Conservation (phyloP, 2,888 invertebrate species). For the Parasteatoda lunata region DNA sequence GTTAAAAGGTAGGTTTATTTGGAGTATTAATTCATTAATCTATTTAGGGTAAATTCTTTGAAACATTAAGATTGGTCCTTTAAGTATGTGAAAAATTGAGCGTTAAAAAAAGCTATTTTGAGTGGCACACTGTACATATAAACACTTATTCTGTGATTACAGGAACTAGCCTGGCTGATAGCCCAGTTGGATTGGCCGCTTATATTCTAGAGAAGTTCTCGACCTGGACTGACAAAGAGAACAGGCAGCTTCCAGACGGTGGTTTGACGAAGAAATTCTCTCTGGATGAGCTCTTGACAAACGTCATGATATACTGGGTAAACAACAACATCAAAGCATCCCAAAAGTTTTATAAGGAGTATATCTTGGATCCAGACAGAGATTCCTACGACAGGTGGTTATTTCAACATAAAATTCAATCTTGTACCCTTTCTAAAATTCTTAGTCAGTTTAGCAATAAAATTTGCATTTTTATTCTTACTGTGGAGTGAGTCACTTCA, state of each 20-base stretch:
- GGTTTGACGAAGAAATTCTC: constrained; percentile 80
- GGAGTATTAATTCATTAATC: no score
- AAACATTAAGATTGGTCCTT: no score
- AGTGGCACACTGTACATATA: no score
- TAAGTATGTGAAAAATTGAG: no score
- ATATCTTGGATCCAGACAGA: not conserved
- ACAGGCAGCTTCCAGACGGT: constrained; percentile 79
- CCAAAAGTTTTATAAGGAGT: constrained; percentile 83
- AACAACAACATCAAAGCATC: constrained; percentile 84
- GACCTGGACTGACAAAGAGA: constrained; percentile 81
- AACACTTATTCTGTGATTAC: not conserved
- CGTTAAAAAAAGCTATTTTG: no score
- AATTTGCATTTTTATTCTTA: no score
- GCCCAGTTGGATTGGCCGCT: constrained; percentile 89
- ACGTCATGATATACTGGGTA: constrained; percentile 88
- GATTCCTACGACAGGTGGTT: not conserved
- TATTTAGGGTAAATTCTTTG: no score
- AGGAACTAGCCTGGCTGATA: constrained; percentile 83
- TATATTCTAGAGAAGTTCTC: constrained; percentile 93
- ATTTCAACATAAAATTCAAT: not conserved
- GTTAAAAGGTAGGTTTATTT: no score
- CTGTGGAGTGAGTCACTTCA: no score
- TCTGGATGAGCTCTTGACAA: constrained; percentile 83
- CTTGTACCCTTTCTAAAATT: no score
- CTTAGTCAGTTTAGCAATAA: no score